A percentile compares a stretch with the other conserved stretches of the same genome.
These are phyloP conservation scores for Tadarida brasiliensis DNA, from an alignment of 2,797 vertebrate genomes.

Conservation along the genomic window DNA sequence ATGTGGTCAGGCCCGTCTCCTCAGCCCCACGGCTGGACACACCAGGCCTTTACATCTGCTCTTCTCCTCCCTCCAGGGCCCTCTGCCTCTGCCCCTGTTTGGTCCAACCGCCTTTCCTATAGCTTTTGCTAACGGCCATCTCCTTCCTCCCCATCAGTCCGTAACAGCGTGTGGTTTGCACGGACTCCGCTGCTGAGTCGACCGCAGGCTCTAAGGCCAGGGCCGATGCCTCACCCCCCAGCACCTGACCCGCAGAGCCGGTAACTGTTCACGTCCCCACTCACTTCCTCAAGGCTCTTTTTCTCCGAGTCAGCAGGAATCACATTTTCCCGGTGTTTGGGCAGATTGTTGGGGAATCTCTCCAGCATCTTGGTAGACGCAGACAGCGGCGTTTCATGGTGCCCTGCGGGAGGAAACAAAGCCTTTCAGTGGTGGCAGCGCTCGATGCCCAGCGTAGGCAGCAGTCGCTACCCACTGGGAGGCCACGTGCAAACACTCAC, in stretches of 20 bases:
- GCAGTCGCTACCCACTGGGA: accelerated
- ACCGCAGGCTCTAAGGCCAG: background rate
- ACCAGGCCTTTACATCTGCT: background rate
- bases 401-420: constrained; percentile 89
- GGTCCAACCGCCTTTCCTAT: background rate
- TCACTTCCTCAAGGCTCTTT: constrained; percentile 89
- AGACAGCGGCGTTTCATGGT: constrained; percentile 96
- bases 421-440: background rate
- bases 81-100: background rate
- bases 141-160: accelerated
- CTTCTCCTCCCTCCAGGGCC: background rate
- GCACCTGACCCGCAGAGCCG: too few species aligned
- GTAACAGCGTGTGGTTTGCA: too few species aligned
- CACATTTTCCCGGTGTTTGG: constrained; percentile 93
- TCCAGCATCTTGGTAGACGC: constrained; percentile 97
- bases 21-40: background rate
- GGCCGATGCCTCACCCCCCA: background rate
- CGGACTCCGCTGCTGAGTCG: background rate
- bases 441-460: background rate
- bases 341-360: constrained; percentile 95
- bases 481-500: background rate
- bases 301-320: constrained; percentile 95
- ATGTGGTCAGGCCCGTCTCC: background rate
- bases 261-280: constrained; percentile 32
- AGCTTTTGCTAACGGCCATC: background rate